Evolutionary conservation across 53 echinoderm and acorn worm genomes (phyloP), one percentile per base, ranked within the genome.

Genomic region (Holothuria leucospilota): DNA sequence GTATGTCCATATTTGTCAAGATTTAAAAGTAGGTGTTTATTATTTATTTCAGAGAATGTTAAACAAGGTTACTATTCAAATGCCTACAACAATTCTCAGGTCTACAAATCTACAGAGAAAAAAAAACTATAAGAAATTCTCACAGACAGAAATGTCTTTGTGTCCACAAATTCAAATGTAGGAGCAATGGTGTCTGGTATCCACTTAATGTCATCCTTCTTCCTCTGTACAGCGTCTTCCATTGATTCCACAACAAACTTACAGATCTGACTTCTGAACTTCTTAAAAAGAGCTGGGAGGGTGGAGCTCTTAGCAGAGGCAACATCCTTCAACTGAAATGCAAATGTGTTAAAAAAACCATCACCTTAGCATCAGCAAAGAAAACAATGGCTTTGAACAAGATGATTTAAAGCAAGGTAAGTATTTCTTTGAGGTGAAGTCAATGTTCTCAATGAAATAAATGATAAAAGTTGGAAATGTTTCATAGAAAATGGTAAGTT

Each of bases 251-350:
- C 90, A 14, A 95, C 77, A 80, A 98, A 98, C 92, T 93, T 93
- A 82, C 93, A 98, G 69, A 98, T 92, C 2, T 93, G 95, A 63
- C 93, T 90, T 82, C 95, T 98, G 92, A 93, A 98, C 34, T 86
- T 93, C 6, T 86, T 59, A 77, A 93, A 95, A 27, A 98, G 86
- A 64, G 84, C 69, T n/a, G 86, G 29, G 85, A 98, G 85, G 74
- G 87, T 90, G 27, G 90, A 59, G 6, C 73, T 64, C 68, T 95
- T 95, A 39, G 88, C 89, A 46, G 85, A 85, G 20, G 98, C 95
- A 23, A 98, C 86, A 13, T 90, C 95, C 51, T 90, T 91, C 27
- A 98, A 87, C 98, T 98, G 88, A n/a, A 49, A 75, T 51, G 42
- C 18, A 88, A 40, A 16, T 14, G 7, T 8, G 18, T 23, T 20